phyloP scores from a whole-genome alignment of 1,140 invertebrate genomes.

The Psilanteris sp. region DNA sequence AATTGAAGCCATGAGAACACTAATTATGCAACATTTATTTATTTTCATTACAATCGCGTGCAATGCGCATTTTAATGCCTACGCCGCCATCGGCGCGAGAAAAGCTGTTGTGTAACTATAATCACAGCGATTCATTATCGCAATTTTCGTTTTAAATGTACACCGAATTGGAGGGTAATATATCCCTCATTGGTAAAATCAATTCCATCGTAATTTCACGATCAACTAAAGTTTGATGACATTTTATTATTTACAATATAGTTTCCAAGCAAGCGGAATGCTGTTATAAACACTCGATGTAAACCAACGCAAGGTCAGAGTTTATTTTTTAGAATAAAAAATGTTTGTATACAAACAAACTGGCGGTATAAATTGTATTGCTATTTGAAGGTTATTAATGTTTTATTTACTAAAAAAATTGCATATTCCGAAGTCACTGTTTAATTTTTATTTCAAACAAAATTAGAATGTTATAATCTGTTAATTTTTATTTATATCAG shows the following conservation, averaged over 20 bases:
- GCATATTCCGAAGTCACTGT: no score
- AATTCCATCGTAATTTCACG: conserved; percentile 16
- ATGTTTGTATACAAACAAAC: no score
- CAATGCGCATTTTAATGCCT: conserved; percentile 13
- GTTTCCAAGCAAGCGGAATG: no score
- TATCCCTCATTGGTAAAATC: conserved; percentile 4
- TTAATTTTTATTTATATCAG: no score
- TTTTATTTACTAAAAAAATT: no score
- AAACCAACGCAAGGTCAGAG: no score
- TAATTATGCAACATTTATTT: conserved; percentile 54
- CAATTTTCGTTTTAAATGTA: conserved; percentile 21
- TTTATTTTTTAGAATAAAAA: no score
- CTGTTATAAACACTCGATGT: no score
- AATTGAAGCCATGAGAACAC: conserved; percentile 35
- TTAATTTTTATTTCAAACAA: no score
- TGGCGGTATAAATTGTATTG: no score
- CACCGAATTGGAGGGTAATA: conserved; percentile 19
- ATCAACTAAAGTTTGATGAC: not conserved
- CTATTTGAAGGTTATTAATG: no score
- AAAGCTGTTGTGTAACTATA: conserved; percentile 7
- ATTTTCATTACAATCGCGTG: conserved; percentile 32
- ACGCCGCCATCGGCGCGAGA: conserved; percentile 10
- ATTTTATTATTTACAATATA: conserved; percentile 1
- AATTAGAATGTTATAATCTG: no score
- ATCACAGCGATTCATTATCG: conserved; percentile 32